phyloP scores from a whole-genome alignment of 2,888 invertebrate species.

The Linyphia triangularis region DNA sequence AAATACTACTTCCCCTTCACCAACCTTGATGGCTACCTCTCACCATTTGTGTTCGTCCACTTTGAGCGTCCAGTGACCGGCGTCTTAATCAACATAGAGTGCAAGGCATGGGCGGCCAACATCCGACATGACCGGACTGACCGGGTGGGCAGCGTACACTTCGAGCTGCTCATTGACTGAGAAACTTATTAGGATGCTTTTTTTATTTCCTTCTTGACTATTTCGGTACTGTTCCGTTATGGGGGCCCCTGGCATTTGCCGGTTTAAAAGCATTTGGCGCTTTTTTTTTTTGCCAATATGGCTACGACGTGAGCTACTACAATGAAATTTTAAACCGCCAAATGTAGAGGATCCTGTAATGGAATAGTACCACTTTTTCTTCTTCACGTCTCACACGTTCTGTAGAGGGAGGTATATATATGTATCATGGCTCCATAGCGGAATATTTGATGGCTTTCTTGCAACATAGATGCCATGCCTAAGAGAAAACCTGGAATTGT shows the following conservation, averaged over 20 bases:
- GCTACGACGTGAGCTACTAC: too few species aligned
- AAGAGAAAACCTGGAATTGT: slow-evolving; percentile 16
- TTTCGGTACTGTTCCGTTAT: too few species aligned
- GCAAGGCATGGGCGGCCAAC: slow-evolving; percentile 81
- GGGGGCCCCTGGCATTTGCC: too few species aligned
- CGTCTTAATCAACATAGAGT: slow-evolving; percentile 80
- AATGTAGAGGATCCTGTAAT: background rate
- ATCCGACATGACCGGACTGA: slow-evolving; percentile 79
- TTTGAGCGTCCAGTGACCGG: slow-evolving; percentile 79
- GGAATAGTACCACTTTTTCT: slow-evolving; percentile 32
- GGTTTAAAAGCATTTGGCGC: background rate
- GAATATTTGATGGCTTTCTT: too few species aligned
- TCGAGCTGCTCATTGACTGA: slow-evolving; percentile 80
- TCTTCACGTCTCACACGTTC: slow-evolving; percentile 64
- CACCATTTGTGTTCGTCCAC: slow-evolving; percentile 80
- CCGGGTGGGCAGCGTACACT: slow-evolving; percentile 80
- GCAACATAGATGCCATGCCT: too few species aligned
- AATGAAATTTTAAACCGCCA: too few species aligned
- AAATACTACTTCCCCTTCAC: slow-evolving; percentile 80
- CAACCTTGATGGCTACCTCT: slow-evolving; percentile 81
- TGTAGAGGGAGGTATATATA: slow-evolving; percentile 29
- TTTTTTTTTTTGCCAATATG: slow-evolving; percentile 1
- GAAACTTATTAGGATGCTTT: too few species aligned
- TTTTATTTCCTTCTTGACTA: background rate
- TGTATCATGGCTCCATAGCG: too few species aligned